Base-by-base conservation (phyloP, 2,888 invertebrate species). In the Scrobipalpa atriplicella region DNA sequence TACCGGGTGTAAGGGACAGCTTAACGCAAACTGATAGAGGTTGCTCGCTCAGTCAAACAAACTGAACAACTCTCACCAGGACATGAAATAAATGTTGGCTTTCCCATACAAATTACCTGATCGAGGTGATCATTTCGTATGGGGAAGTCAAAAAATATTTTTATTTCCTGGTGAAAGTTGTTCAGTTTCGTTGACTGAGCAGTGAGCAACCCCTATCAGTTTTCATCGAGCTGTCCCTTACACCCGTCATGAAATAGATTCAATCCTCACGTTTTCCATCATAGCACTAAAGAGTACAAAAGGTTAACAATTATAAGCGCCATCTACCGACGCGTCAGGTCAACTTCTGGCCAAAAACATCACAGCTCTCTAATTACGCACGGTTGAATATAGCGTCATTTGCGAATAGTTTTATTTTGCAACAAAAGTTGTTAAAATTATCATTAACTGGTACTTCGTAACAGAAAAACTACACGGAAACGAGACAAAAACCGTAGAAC, bases 321-420 rank as follows among this genome's bases (percentile, higher is more conserved):
- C 62, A 29, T 62, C 47, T 62, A 47, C 19, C 29, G 43, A 11
- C 43, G 13, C n/a, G 19, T 7, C 21, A 54, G 10, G 18, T 54
- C 9, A 54, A 62, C 39, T 18, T 3, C 63, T 63, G 63, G 63
- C 63, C 63, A 52, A 36, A 66, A 64, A 56, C 66, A 70, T 70
- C 68, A 68, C 70, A 68, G 68, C 64, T 63, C 66, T 63, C 54
- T 43, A 41, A 64, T 61, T 38, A 7, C 7, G 47, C n/a, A 63
- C 41, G 29, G 29, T 29, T 29, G 2, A 5, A 3, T 29, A 29
- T 29, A 29, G 29, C 5, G 29, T 29, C 29, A 65, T 38, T 39
- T 39, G 19, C 16, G 18, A 54, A 16, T 51, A 11, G 18, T 54
- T 19, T 60, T 29, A 13, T 16, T 60, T 36, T 36, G 11, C n/a